These are phyloP conservation scores for Hydra vulgaris DNA, from an alignment of 30 jellyfish, hydroid and myxozoan species.

Conservation along the genomic window DNA sequence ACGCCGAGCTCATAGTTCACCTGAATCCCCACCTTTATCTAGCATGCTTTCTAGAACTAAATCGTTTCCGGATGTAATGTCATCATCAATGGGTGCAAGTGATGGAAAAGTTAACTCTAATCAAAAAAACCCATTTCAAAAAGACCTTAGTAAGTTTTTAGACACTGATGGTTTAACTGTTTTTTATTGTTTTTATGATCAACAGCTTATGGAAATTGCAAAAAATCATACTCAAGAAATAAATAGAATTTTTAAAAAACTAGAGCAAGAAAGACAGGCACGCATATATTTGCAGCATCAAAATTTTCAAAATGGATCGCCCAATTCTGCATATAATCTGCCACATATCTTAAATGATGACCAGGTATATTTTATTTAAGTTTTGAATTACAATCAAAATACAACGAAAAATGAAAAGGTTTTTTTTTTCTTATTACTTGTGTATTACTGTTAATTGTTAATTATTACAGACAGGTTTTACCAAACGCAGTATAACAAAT, in stretches of 20 bases:
- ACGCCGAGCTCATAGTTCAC: not conserved
- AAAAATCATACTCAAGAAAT: conserved; percentile 45
- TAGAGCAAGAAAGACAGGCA: conserved; percentile 68
- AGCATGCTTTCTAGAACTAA: conserved; percentile 11
- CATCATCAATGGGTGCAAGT: conserved; percentile 3
- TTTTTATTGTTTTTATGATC: conserved; percentile 37
- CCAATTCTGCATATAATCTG: not conserved
- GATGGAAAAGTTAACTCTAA: not conserved
- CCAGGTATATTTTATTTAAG: not conserved
- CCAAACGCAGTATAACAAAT: too few species aligned
- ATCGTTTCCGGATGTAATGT: conserved; percentile 26
- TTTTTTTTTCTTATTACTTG: too few species aligned
- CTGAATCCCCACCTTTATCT: conserved; percentile 15
- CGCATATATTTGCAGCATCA: conserved; percentile 33
- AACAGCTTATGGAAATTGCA: conserved; percentile 40
- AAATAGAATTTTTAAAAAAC: conserved; percentile 40
- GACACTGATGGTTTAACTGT: conserved; percentile 64
- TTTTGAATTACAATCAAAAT: too few species aligned
- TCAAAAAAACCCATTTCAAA: not conserved
- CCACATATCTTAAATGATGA: conserved; percentile 1
- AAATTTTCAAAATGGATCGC: not conserved
- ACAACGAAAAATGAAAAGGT: too few species aligned
- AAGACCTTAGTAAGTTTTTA: conserved; percentile 27
- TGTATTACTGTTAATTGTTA: too few species aligned
- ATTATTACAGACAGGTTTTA: too few species aligned